Base-by-base conservation (phyloP, 2,888 invertebrate species). In the Plebejus melissa region DNA sequence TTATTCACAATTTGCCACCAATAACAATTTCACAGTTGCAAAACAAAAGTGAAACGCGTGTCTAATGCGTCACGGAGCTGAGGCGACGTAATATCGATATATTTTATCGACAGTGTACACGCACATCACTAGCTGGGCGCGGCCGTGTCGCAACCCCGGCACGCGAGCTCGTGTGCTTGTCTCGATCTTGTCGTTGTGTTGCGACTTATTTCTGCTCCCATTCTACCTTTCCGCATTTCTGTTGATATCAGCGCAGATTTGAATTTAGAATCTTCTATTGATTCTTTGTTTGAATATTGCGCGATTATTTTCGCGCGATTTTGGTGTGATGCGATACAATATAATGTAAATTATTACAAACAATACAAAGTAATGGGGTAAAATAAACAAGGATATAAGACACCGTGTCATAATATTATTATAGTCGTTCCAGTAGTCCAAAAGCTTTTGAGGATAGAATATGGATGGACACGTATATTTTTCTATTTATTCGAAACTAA, bases 101-200 rank as follows among this genome's bases (percentile, higher is more conserved):
- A 28, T 28, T 60, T 60, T 32, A 65, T 65, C 65, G 65, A 65
- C 65, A 65, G 13, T 65, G 5, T 13, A 13, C 65, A 65, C 86
- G 90, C 88, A 87, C 90, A 74, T 78, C 90, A 86, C 88, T 89
- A 81, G 80, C 79, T 83, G 87, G 89, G 88, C 86, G 87, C 88
- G 87, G 88, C 82, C 77, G 83, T 89, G 87, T 88, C 86, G 88
- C 87, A 88, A 88, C 84, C 83, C 80, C 83, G 85, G 88, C 90
- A 91, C 91, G 90, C 90, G 88, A 91, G 83, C 84, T 84, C 81
- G 80, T 81, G 81, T 81, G 80, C 81, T 78, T 79, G 80, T 82
- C 80, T 81, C 81, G 82, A 82, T 85, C 83, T 83, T 84, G 80
- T 84, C 82, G 82, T 80, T 81, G 80, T 81, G 76, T 75, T 75